Evolutionary conservation across 2,888 invertebrate species (phyloP).

Genomic region (Drosophila falleni): DNA sequence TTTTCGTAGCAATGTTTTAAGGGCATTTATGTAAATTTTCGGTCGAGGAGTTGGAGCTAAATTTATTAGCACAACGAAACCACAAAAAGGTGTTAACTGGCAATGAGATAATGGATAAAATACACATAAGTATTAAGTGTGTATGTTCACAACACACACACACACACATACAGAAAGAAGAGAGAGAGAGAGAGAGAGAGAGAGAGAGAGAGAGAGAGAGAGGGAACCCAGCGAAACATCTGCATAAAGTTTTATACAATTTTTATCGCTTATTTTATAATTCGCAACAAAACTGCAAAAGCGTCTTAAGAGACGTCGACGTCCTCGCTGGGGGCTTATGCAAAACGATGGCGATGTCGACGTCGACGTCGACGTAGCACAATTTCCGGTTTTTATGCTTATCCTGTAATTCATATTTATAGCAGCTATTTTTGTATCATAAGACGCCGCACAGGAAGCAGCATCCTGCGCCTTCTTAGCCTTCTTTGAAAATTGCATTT

Average conservation of each 20-base stretch:
- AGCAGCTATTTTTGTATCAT: conserved; percentile 75
- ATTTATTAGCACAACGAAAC: conserved; percentile 67
- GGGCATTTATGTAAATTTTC: conserved; percentile 69
- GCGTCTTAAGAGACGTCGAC: conserved; percentile 63
- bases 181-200: no score
- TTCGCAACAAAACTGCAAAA: conserved; percentile 76
- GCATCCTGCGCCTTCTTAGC: conserved; percentile 55
- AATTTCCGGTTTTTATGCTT: conserved; percentile 85
- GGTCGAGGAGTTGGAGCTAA: conserved; percentile 15
- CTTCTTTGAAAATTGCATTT: conserved; percentile 74
- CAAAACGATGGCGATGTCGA: conserved; percentile 55
- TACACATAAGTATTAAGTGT: conserved; percentile 59
- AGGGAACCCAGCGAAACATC: conserved; percentile 42
- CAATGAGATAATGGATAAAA: conserved; percentile 71
- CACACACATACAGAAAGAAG: conserved; percentile 9
- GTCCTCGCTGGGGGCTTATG: conserved; percentile 62
- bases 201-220: conserved; percentile 1
- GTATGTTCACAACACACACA: conserved; percentile 22
- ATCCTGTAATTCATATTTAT: conserved; percentile 85
- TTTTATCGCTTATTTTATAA: conserved; percentile 82
- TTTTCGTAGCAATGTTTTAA: conserved; percentile 36
- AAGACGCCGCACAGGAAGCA: conserved; percentile 47
- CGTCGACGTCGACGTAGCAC: conserved; percentile 73
- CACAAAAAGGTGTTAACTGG: conserved; percentile 76
- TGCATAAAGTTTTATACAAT: conserved; percentile 79